Percentiles rank a stretch among this genome's conserved stretches.
These are phyloP conservation scores for Vombatus ursinus DNA, from an alignment of 2,113 vertebrate genomes.

Conservation along the genomic window DNA sequence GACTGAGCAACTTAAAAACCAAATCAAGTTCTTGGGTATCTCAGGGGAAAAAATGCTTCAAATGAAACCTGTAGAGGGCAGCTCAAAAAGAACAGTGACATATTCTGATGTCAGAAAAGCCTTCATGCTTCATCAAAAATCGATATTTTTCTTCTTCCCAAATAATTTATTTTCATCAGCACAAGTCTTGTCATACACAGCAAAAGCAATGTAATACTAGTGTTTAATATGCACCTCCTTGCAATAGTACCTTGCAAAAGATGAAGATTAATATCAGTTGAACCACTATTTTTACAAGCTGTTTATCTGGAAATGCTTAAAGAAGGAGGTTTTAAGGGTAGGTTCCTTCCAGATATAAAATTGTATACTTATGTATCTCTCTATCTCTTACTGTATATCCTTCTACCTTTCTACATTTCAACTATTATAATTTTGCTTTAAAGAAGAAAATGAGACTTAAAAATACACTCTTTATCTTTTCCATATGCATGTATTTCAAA, in stretches of 20 bases:
- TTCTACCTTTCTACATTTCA: not conserved
- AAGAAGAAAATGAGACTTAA: not conserved
- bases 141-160: accelerated
- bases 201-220: not conserved
- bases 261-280: constrained; percentile 9
- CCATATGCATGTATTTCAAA: not conserved
- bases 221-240: not conserved
- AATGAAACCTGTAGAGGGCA: not conserved
- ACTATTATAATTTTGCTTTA: not conserved
- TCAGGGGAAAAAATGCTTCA: constrained; percentile 2
- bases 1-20: constrained; percentile 61
- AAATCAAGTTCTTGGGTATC: constrained; percentile 39
- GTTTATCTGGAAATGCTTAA: not conserved
- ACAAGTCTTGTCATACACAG: not conserved
- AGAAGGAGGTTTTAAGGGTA: not conserved
- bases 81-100: constrained; percentile 13
- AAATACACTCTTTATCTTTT: not conserved
- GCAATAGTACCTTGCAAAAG: not conserved
- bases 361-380: not conserved
- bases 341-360: not conserved
- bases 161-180: not conserved
- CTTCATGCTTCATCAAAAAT: constrained; percentile 13
- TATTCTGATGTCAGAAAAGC: constrained; percentile 12
- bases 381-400: not conserved
- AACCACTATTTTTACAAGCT: not conserved